These are phyloP conservation scores for Lasioglossum leucozonium DNA, from an alignment of 2,888 invertebrate species.

Conservation along the genomic window DNA sequence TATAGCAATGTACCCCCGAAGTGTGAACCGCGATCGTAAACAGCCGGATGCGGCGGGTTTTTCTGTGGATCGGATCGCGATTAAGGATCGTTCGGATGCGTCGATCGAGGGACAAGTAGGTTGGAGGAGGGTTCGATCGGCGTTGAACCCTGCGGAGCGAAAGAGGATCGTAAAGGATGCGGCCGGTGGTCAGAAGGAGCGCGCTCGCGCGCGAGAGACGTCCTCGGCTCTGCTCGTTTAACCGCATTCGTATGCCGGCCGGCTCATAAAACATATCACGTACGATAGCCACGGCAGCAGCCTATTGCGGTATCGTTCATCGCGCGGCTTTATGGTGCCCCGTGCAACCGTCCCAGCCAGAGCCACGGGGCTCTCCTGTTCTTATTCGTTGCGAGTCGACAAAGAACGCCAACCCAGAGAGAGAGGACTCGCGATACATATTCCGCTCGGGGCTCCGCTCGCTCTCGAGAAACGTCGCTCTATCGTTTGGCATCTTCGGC, in stretches of 20 bases:
- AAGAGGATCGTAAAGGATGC: conserved; percentile 52
- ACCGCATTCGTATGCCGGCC: conserved; percentile 66
- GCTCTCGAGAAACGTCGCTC: conserved; percentile 51
- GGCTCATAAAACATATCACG: conserved; percentile 73
- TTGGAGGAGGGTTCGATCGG: conserved; percentile 12
- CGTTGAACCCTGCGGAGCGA: conserved; percentile 21
- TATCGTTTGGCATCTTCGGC: conserved; percentile 62
- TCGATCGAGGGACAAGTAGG: conserved; percentile 7
- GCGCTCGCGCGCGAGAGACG: not conserved
- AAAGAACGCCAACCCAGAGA: conserved; percentile 4
- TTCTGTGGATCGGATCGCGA: conserved; percentile 28
- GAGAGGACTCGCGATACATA: conserved; percentile 20
- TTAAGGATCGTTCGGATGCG: conserved; percentile 38
- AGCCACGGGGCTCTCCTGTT: conserved; percentile 27
- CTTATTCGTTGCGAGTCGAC: conserved; percentile 1
- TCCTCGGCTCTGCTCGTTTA: conserved; percentile 41
- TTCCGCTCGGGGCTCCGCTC: not conserved
- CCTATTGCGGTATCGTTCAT: conserved; percentile 75
- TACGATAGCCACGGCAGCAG: conserved; percentile 63
- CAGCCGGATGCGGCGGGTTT: not conserved
- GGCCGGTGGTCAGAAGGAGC: conserved; percentile 9
- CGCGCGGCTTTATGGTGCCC: conserved; percentile 75
- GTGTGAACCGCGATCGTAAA: not conserved
- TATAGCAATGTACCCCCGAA: not conserved
- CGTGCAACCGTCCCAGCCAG: conserved; percentile 46